Evolutionary conservation across 2,113 vertebrate genomes (phyloP).

Genomic region (Taurulus bubalis): DNA sequence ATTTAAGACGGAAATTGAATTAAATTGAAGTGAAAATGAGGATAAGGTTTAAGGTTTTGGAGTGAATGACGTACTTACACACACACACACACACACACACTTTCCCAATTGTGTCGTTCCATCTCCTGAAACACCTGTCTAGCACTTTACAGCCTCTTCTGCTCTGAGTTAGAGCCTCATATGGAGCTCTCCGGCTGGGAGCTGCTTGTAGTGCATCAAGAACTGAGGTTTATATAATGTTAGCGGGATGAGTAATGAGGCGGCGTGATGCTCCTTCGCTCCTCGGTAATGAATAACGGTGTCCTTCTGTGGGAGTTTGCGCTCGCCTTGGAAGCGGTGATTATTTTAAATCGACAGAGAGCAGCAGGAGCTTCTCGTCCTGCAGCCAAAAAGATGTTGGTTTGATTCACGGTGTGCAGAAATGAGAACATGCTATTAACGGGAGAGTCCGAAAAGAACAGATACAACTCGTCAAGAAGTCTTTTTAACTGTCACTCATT

Average conservation of each 20-base stretch:
- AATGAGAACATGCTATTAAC: conserved; percentile 13
- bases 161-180: conserved; percentile 50
- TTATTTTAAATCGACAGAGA: conserved; percentile 66
- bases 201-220: conserved; percentile 53
- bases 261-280: conserved; percentile 41
- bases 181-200: conserved; percentile 47
- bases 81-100: conserved; percentile 9
- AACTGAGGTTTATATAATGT: conserved; percentile 54
- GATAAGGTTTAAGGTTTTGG: neutral
- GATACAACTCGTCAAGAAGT: neutral
- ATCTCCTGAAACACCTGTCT: conserved; percentile 53
- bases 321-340: conserved; percentile 52
- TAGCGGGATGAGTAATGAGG: conserved; percentile 65
- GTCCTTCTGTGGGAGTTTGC: conserved; percentile 59
- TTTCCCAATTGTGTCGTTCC: conserved; percentile 28
- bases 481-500: neutral
- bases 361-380: conserved; percentile 50
- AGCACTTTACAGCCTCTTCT: conserved; percentile 28
- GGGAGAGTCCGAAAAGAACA: neutral
- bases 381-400: conserved; percentile 18
- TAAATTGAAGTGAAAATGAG: neutral
- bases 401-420: conserved; percentile 47
- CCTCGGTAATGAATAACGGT: conserved; percentile 60
- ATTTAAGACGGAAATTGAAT: conserved; percentile 3
- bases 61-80: conserved; percentile 7